A percentile compares a stretch with the other conserved stretches of the same genome.
These are phyloP conservation scores for Octodonta nipae DNA, from an alignment of 2,888 invertebrate genomes.

Conservation along the genomic window DNA sequence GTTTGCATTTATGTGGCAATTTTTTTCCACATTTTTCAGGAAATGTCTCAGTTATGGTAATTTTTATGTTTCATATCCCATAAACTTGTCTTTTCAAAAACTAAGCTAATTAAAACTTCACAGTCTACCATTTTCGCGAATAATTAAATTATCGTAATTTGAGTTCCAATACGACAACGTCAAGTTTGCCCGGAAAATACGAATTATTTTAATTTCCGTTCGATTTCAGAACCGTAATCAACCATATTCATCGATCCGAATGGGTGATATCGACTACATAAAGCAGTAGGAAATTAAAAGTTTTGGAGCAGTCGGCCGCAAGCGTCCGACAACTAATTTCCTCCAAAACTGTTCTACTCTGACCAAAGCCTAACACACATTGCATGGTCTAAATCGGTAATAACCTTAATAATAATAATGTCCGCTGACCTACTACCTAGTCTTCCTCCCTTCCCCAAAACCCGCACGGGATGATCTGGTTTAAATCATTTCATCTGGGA, in stretches of 20 bases:
- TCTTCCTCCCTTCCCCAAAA: no score
- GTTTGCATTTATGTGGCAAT: slow-evolving; percentile 1
- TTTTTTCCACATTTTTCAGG: slow-evolving; percentile 1
- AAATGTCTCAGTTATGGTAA: background rate
- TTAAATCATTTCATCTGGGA: no score
- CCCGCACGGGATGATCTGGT: no score
- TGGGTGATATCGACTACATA: background rate
- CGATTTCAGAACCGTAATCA: background rate
- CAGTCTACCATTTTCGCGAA: background rate
- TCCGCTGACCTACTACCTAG: no score
- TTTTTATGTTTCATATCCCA: background rate
- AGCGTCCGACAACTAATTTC: background rate
- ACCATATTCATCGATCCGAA: background rate
- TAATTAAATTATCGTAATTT: background rate
- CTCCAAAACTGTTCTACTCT: background rate
- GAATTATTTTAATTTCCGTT: background rate
- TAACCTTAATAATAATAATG: no score
- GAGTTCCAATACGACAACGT: slow-evolving; percentile 1
- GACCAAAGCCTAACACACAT: background rate
- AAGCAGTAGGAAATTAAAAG: background rate
- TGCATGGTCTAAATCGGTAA: no score
- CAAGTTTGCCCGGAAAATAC: slow-evolving; percentile 1
- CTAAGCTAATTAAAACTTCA: slow-evolving; percentile 1
- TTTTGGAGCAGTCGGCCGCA: background rate
- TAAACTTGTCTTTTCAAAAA: background rate